These are phyloP conservation scores for Bucco capensis DNA, from an alignment of 2,113 vertebrate genomes.

Conservation along the genomic window DNA sequence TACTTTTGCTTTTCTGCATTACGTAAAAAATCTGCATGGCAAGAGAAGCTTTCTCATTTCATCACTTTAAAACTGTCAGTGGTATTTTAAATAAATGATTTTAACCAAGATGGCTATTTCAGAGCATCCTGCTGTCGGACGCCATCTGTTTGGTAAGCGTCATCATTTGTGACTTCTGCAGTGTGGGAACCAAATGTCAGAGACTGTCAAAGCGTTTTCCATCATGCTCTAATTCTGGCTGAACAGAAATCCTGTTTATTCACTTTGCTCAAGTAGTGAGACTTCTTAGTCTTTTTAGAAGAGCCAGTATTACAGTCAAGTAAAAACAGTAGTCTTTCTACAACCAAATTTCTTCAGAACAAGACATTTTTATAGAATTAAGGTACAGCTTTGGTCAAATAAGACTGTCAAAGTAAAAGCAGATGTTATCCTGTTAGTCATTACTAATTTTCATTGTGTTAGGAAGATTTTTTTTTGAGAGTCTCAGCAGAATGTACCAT, in stretches of 20 bases:
- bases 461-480: not conserved
- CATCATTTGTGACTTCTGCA: conserved; percentile 54
- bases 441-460: not conserved
- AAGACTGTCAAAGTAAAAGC: not conserved
- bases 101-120: conserved; percentile 47
- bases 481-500: not conserved
- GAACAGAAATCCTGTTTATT: conserved; percentile 30
- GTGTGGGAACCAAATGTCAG: conserved; percentile 60
- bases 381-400: not conserved
- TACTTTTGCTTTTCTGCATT: not conserved
- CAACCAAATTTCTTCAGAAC: not conserved
- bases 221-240: conserved; percentile 45
- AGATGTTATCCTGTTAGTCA: not conserved
- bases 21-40: not conserved
- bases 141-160: conserved; percentile 58
- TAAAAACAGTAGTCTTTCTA: not conserved
- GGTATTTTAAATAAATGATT: conserved; percentile 42
- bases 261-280: not conserved
- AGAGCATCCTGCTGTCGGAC: conserved; percentile 54
- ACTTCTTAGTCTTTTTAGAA: not conserved
- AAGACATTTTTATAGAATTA: not conserved
- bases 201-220: conserved; percentile 26
- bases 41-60: not conserved
- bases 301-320: not conserved
- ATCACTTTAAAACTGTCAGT: conserved; percentile 11